Base-by-base conservation (phyloP, 2,888 invertebrate genomes). In the Dynastes tityus region DNA sequence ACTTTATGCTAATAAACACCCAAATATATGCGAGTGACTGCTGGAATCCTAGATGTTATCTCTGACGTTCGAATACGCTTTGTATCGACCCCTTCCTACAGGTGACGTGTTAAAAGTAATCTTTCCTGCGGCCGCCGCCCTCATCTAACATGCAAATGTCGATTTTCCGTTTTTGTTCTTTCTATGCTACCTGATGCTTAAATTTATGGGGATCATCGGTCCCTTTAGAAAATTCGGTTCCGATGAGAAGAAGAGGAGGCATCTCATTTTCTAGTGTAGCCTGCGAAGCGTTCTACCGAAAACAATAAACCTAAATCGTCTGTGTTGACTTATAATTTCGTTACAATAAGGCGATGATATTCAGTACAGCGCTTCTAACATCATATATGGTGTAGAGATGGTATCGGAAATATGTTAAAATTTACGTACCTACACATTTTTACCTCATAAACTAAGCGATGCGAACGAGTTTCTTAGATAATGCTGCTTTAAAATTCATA, bases 121-220 rank as follows among this genome's bases (percentile, higher is more conserved):
- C 81, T 79, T 78, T 80, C 80, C 81, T 65, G 64, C 70, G 65
- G 80, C 78, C 70, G 49, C 49, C 78, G 74, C 80, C 76, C 81
- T 82, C 82, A 82, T 82, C 82, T 82, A 82, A 82, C 82, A 82
- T 82, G 81, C 82, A 82, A 82, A 82, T 82, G 82, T 81, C 81
- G 81, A 81, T 81, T 82, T 80, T 80, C 81, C 81, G 80, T 81
- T 82, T 80, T 80, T 80, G 78, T 80, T 76, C 78, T 76, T 78
- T 80, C 82, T 77, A 80, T 80, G 78, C 80, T 82, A 82, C 82
- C 81, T 81, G 82, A 80, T 78, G 80, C 77, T 80, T 80, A 80
- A 82, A 82, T 82, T 82, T 82, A 82, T 79, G 77, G 74, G 65
- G 77, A 77, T 75, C 79, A 79, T 77, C 64, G 79, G 79, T 74